These are phyloP conservation scores for Lota lota DNA, from an alignment of 2,113 vertebrate genomes.

Conservation along the genomic window DNA sequence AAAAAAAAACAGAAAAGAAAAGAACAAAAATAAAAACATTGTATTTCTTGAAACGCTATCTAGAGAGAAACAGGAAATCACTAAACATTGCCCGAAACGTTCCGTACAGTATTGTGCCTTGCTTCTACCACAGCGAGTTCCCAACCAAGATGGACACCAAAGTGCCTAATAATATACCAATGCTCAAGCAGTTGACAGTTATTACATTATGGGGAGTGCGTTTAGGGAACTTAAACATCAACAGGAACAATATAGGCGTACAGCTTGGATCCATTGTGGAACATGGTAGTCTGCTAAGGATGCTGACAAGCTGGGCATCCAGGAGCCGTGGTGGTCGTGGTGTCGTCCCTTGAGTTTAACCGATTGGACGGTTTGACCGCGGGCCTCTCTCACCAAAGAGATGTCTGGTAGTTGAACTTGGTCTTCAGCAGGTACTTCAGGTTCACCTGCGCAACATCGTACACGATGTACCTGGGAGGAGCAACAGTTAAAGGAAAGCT, in stretches of 20 bases:
- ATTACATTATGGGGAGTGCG: conserved; percentile 16
- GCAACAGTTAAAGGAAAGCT: conserved; percentile 66
- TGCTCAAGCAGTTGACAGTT: conserved; percentile 10
- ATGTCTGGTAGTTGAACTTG: conserved; percentile 94
- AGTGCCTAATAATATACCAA: conserved; percentile 29
- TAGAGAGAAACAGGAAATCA: conserved; percentile 1
- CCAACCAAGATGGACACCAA: conserved; percentile 14
- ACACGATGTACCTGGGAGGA: conserved; percentile 90
- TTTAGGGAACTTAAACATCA: conserved; percentile 40
- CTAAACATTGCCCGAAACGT: conserved; percentile 10
- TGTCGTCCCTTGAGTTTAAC: conserved; percentile 23
- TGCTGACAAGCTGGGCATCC: conserved; percentile 24
- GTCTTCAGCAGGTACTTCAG: conserved; percentile 97
- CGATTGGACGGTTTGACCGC: not conserved
- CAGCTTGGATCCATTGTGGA: conserved; percentile 21
- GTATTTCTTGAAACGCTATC: conserved; percentile 6
- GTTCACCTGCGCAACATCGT: conserved; percentile 92
- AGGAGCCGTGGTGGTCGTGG: conserved; percentile 17
- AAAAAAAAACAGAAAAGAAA: not conserved
- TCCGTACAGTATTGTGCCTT: not conserved
- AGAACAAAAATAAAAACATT: not conserved
- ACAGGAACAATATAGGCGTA: conserved; percentile 15
- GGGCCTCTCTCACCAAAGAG: conserved; percentile 83
- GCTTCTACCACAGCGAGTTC: conserved; percentile 15
- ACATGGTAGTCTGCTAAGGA: conserved; percentile 17